Evolutionary conservation across 2,888 invertebrate species (phyloP).

Genomic region (Agrotis exclamationis): DNA sequence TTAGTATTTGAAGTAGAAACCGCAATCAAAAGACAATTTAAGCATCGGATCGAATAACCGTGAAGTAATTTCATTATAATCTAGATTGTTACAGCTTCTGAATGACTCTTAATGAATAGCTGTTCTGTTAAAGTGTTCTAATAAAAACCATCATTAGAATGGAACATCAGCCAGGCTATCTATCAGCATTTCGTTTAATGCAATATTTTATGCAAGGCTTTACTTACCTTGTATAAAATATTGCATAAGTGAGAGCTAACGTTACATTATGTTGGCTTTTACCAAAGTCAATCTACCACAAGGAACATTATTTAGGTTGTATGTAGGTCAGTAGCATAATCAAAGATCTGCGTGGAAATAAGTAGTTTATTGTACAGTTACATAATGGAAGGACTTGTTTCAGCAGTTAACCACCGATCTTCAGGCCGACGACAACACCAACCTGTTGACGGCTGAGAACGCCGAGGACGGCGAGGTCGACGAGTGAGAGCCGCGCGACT

Average conservation of each 20-base stretch:
- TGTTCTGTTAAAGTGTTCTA: slow-evolving; percentile 3
- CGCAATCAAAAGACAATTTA: not conserved
- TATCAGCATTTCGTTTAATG: slow-evolving; percentile 8
- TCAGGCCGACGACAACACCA: slow-evolving; percentile 88
- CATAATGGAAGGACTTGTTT: slow-evolving; percentile 69
- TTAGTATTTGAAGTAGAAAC: not conserved
- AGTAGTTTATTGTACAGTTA: not conserved
- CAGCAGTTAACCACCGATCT: slow-evolving; percentile 86
- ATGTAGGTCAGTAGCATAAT: no score
- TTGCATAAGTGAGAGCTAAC: no score
- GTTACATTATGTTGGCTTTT: no score
- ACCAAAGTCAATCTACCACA: no score
- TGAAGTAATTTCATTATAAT: slow-evolving; percentile 26
- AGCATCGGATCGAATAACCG: slow-evolving; percentile 20
- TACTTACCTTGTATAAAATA: not conserved
- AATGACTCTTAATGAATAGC: slow-evolving; percentile 19
- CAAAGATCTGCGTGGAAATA: not conserved
- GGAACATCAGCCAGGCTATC: slow-evolving; percentile 8
- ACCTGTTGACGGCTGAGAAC: slow-evolving; percentile 87
- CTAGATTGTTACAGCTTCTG: slow-evolving; percentile 22
- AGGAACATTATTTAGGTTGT: no score
- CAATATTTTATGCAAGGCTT: slow-evolving; percentile 1
- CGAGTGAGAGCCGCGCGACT: slow-evolving; percentile 72
- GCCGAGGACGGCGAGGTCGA: slow-evolving; percentile 84
- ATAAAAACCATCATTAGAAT: slow-evolving; percentile 40